Percentiles rank a stretch among this genome's conserved stretches.
These are phyloP conservation scores for Pocillopora verrucosa DNA, from an alignment of 64 coral and sea anemone species.

Conservation along the genomic window DNA sequence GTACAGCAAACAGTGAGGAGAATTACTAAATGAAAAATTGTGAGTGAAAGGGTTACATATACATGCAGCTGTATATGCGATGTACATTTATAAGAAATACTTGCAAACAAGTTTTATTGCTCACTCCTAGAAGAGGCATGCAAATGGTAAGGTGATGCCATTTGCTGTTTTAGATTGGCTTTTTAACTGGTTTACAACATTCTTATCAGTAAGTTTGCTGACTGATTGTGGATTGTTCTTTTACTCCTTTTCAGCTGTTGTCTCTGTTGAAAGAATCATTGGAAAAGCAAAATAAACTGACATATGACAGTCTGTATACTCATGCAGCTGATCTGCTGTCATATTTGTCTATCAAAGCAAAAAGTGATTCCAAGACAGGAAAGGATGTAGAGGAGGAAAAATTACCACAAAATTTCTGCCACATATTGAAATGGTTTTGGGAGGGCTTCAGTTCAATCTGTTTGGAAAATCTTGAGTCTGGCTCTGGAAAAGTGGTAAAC, in stretches of 20 bases:
- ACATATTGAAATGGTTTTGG: slow-evolving; percentile 74
- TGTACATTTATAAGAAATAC: too few species aligned
- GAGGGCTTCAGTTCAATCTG: slow-evolving; percentile 59
- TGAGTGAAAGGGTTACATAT: too few species aligned
- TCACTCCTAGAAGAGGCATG: background rate
- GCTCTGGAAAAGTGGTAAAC: slow-evolving; percentile 15
- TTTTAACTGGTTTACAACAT: too few species aligned
- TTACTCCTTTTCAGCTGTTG: slow-evolving; percentile 45
- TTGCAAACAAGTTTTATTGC: background rate
- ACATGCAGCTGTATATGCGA: too few species aligned
- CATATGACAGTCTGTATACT: slow-evolving; percentile 40
- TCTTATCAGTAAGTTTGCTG: too few species aligned
- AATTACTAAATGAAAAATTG: too few species aligned
- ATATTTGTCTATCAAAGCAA: slow-evolving; percentile 28
- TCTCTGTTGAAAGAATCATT: slow-evolving; percentile 52
- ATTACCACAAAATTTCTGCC: background rate
- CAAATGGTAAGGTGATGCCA: background rate
- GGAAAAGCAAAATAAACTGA: slow-evolving; percentile 43
- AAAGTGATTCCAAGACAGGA: background rate
- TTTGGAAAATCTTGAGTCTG: slow-evolving; percentile 46
- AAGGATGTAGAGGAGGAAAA: slow-evolving; percentile 12
- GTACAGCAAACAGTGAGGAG: too few species aligned
- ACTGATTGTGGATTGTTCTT: too few species aligned
- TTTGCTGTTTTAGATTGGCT: too few species aligned
- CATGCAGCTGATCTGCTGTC: slow-evolving; percentile 54